These are phyloP conservation scores for Nettapus auritus DNA, from an alignment of 2,113 vertebrate species.

Conservation along the genomic window DNA sequence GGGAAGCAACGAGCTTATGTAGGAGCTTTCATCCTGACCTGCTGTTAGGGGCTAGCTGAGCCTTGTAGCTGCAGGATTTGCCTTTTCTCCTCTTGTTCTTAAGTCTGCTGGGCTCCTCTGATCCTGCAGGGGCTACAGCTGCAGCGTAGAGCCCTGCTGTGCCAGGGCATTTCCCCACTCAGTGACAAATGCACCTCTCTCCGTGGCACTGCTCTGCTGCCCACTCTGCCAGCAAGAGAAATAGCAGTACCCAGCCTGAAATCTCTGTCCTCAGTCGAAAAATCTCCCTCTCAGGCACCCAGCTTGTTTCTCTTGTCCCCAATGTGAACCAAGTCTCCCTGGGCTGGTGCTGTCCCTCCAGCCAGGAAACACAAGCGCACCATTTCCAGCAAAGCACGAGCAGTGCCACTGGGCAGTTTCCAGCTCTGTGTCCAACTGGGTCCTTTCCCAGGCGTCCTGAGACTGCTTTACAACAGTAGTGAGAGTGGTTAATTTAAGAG, in stretches of 20 bases:
- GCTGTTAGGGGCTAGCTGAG: neutral
- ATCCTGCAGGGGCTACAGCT: neutral
- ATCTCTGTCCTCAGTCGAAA: neutral
- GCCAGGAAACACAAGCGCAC: neutral
- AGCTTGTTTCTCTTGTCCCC: neutral
- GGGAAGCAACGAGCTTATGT: accelerated
- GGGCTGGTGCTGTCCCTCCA: accelerated
- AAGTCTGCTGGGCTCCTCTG: neutral
- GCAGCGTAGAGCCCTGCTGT: neutral
- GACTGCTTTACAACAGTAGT: neutral
- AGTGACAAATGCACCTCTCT: accelerated
- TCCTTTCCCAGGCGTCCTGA: neutral
- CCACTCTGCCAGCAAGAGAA: neutral
- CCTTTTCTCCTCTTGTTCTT: neutral
- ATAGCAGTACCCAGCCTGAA: neutral
- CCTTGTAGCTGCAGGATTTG: neutral
- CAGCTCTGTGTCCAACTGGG: neutral
- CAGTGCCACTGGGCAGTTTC: neutral
- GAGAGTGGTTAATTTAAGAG: neutral
- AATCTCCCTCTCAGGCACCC: neutral
- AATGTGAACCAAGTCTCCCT: accelerated
- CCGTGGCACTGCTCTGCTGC: neutral
- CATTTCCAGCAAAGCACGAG: neutral
- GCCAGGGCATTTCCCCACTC: neutral
- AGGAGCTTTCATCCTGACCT: neutral